These are phyloP conservation scores for Chloropsis hardwickii DNA, from an alignment of 2,113 vertebrate species.

Conservation along the genomic window DNA sequence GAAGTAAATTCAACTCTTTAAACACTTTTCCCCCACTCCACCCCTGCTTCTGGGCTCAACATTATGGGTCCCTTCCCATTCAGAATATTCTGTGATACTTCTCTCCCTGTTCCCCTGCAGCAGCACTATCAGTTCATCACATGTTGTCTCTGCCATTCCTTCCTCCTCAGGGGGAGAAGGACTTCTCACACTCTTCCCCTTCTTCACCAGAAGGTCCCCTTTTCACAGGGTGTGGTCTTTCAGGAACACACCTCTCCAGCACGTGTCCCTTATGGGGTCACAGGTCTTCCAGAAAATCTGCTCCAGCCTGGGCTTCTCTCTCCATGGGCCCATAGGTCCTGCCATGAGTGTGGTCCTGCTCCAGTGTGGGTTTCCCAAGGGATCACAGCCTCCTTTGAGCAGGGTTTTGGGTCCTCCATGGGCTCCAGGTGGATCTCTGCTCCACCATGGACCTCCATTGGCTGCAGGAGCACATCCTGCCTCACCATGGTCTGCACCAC, in stretches of 20 bases:
- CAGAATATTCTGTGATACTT: neutral
- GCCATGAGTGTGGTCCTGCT: neutral
- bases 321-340: neutral
- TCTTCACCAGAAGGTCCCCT: neutral
- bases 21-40: neutral
- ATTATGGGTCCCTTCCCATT: neutral
- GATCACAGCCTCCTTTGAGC: neutral
- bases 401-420: neutral
- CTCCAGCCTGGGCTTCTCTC: neutral
- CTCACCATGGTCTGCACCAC: neutral
- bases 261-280: neutral
- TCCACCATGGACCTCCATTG: neutral
- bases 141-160: neutral
- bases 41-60: neutral
- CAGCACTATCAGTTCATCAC: neutral
- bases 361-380: neutral
- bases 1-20: neutral
- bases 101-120: neutral
- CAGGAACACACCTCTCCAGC: neutral
- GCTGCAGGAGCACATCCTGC: neutral
- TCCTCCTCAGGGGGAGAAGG: neutral
- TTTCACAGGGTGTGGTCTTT: neutral
- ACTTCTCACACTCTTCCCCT: neutral
- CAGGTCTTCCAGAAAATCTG: neutral
- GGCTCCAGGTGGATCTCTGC: neutral